Evolutionary conservation across 2,888 invertebrate genomes (phyloP).

Genomic region (Chloromyia formosa): DNA sequence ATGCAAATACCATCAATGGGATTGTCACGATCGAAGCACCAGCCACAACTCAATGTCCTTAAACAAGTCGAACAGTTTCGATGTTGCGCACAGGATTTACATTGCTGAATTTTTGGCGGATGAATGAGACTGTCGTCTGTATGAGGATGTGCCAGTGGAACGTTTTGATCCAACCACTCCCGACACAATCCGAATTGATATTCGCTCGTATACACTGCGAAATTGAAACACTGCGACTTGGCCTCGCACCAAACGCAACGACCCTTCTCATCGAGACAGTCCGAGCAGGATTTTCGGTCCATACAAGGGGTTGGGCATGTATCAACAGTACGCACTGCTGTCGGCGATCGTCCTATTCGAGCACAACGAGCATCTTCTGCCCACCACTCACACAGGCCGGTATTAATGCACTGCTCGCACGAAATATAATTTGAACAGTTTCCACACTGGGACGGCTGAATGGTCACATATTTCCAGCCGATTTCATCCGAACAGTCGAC

Average conservation of each 20-base stretch:
- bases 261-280: slow-evolving; percentile 85
- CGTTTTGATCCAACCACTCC: slow-evolving; percentile 89
- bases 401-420: slow-evolving; percentile 82
- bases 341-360: slow-evolving; percentile 76
- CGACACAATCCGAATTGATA: slow-evolving; percentile 93
- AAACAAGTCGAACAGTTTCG: slow-evolving; percentile 82
- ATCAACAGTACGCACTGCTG: slow-evolving; percentile 70
- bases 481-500: slow-evolving; percentile 67
- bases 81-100: slow-evolving; percentile 81
- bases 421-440: slow-evolving; percentile 90
- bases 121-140: slow-evolving; percentile 47
- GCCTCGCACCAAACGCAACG: slow-evolving; percentile 97
- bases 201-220: slow-evolving; percentile 94
- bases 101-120: slow-evolving; percentile 70
- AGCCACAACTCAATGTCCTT: slow-evolving; percentile 87
- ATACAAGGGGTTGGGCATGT: slow-evolving; percentile 87
- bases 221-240: slow-evolving; percentile 90
- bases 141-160: slow-evolving; percentile 60
- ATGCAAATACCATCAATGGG: slow-evolving; percentile 88
- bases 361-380: slow-evolving; percentile 87
- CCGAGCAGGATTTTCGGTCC: slow-evolving; percentile 77
- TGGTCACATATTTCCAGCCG: slow-evolving; percentile 82
- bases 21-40: slow-evolving; percentile 90
- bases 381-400: slow-evolving; percentile 92
- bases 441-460: slow-evolving; percentile 83